Percentiles rank a stretch among this genome's conserved stretches.
Evolutionary conservation across 1,140 invertebrate genomes (phyloP).

Genomic region (Heliothis subflexa): DNA sequence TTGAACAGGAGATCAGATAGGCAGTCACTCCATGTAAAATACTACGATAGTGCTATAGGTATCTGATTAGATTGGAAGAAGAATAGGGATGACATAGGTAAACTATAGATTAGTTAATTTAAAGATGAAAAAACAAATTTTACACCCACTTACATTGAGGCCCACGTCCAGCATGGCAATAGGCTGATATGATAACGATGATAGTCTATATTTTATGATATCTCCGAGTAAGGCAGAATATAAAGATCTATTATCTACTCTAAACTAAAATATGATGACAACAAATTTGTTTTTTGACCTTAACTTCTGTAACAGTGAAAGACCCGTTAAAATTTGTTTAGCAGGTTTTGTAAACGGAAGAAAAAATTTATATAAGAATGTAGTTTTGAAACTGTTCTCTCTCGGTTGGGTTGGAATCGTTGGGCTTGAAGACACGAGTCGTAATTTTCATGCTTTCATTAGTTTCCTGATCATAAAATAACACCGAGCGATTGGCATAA

Average conservation of each 20-base stretch:
- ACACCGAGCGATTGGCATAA: no score
- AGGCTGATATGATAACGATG: no score
- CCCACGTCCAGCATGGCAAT: no score
- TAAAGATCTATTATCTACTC: not conserved
- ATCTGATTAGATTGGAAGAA: no score
- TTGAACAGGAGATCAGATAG: no score
- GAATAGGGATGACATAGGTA: no score
- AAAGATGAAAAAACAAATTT: slow-evolving; percentile 1
- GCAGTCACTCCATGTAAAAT: no score
- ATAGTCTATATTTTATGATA: not conserved
- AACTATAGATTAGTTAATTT: no score
- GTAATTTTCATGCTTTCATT: not conserved
- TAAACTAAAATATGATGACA: not conserved
- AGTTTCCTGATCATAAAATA: not conserved
- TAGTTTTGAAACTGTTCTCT: not conserved
- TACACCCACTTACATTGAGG: not conserved
- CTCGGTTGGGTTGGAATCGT: not conserved
- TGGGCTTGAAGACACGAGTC: not conserved
- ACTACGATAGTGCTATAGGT: no score
- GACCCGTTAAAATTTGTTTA: slow-evolving; percentile 24
- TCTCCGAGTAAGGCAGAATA: not conserved
- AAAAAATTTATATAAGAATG: not conserved
- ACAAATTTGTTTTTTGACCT: slow-evolving; percentile 23
- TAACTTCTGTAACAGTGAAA: slow-evolving; percentile 33
- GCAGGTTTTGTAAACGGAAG: slow-evolving; percentile 25